Conservation (phyloP, 2,797 vertebrate genomes). For the Gobionotothen gibberifrons region DNA sequence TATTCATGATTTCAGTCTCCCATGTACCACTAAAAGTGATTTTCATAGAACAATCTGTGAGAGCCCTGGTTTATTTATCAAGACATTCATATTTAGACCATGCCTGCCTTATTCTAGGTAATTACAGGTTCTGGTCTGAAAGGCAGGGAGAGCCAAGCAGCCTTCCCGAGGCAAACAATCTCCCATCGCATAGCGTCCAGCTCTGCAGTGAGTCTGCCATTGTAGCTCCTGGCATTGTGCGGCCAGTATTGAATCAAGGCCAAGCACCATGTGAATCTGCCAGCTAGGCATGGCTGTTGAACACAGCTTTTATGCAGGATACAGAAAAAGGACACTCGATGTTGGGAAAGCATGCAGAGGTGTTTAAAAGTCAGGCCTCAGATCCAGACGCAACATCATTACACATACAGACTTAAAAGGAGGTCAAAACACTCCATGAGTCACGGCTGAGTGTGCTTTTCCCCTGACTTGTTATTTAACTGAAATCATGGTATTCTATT, state of each 20-base stretch:
- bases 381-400: conserved; percentile 35
- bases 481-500: conserved; percentile 53
- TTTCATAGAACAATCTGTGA: conserved; percentile 27
- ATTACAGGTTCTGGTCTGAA: conserved; percentile 55
- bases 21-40: conserved; percentile 13
- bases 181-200: conserved; percentile 49
- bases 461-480: conserved; percentile 46
- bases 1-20: conserved; percentile 25
- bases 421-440: conserved; percentile 56
- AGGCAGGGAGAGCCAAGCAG: conserved; percentile 39
- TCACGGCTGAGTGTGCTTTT: conserved; percentile 55
- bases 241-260: conserved; percentile 31
- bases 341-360: conserved; percentile 27
- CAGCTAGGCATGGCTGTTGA: conserved; percentile 23
- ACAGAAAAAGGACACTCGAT: conserved; percentile 27
- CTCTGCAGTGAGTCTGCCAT: conserved; percentile 34
- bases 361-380: conserved; percentile 47
- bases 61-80: conserved; percentile 48
- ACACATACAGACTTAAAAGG: conserved; percentile 43
- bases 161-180: conserved; percentile 52
- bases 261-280: conserved; percentile 38
- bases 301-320: neutral
- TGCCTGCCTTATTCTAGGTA: conserved; percentile 54
- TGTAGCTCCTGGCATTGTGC: conserved; percentile 48
- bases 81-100: conserved; percentile 54